phyloP scores from a whole-genome alignment of 2,888 invertebrate species.

The Ligdia adustata region DNA sequence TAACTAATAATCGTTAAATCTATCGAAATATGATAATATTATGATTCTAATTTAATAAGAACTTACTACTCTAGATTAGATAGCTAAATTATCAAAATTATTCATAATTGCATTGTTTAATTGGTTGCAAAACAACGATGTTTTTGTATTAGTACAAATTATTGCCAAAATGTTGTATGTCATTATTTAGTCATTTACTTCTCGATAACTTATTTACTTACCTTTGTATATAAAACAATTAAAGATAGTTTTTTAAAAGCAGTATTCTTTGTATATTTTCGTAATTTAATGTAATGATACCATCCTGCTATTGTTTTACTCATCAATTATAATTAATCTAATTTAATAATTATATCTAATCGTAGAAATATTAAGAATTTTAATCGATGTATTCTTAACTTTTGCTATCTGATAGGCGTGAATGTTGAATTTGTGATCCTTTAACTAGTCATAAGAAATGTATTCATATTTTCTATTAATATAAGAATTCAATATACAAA shows the following conservation, averaged over 20 bases:
- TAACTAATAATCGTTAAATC: constrained; percentile 3
- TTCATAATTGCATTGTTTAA: constrained; percentile 10
- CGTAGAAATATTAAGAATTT: constrained; percentile 32
- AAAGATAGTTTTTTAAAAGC: not conserved
- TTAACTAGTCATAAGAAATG: constrained; percentile 73
- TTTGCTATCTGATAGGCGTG: constrained; percentile 47
- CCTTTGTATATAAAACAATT: constrained; percentile 10
- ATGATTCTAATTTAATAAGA: constrained; percentile 22
- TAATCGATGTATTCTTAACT: constrained; percentile 24
- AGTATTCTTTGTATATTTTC: not conserved
- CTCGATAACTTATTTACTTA: not conserved
- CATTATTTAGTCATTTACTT: not conserved
- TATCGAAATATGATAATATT: constrained; percentile 9
- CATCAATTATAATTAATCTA: too few species aligned
- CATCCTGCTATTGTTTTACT: too few species aligned
- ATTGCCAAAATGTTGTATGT: constrained; percentile 16
- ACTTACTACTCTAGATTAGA: constrained; percentile 32
- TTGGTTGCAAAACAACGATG: constrained; percentile 19
- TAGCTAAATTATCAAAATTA: constrained; percentile 29
- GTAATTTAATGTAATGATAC: too few species aligned
- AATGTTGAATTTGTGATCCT: constrained; percentile 76
- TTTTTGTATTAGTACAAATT: constrained; percentile 1
- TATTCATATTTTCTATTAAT: constrained; percentile 80
- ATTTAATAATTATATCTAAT: too few species aligned
- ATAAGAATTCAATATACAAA: constrained; percentile 69